These are phyloP conservation scores for Rhagoletis pomonella DNA, from an alignment of 1,140 invertebrate species.

Conservation along the genomic window DNA sequence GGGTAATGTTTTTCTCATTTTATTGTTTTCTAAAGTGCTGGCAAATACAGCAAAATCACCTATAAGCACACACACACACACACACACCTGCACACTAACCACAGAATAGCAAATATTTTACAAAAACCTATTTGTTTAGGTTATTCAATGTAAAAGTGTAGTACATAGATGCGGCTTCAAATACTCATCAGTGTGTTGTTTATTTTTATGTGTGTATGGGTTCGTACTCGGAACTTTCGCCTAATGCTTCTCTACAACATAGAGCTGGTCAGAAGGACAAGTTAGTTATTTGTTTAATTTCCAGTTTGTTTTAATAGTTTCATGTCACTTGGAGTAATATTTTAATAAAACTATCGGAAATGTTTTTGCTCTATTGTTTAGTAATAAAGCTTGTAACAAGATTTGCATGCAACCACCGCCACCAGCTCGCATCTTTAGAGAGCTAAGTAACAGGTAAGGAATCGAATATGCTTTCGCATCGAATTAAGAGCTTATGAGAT, in stretches of 20 bases:
- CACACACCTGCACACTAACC: neutral
- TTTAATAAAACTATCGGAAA: constrained; percentile 42
- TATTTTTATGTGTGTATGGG: neutral
- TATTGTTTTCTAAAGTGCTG: constrained; percentile 9
- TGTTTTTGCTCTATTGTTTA: constrained; percentile 3
- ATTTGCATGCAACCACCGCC: neutral
- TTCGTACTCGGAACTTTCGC: neutral
- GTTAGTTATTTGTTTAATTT: constrained; percentile 44
- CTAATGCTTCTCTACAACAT: neutral
- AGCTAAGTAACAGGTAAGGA: neutral
- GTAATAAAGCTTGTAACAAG: neutral
- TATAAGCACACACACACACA: constrained; percentile 2
- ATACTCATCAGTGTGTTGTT: neutral
- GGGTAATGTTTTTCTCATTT: constrained; percentile 20
- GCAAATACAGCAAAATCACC: constrained; percentile 37
- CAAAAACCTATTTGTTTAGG: constrained; percentile 31
- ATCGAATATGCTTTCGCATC: neutral
- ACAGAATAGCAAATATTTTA: neutral
- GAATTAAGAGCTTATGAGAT: constrained; percentile 9
- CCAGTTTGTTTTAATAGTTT: constrained; percentile 41
- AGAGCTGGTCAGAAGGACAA: neutral
- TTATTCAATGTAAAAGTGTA: too few species aligned
- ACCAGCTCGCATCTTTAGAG: neutral
- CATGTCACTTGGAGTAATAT: constrained; percentile 28
- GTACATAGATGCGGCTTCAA: too few species aligned